These are phyloP conservation scores for Nymphalis io DNA, from an alignment of 1,140 invertebrate species.

Conservation along the genomic window DNA sequence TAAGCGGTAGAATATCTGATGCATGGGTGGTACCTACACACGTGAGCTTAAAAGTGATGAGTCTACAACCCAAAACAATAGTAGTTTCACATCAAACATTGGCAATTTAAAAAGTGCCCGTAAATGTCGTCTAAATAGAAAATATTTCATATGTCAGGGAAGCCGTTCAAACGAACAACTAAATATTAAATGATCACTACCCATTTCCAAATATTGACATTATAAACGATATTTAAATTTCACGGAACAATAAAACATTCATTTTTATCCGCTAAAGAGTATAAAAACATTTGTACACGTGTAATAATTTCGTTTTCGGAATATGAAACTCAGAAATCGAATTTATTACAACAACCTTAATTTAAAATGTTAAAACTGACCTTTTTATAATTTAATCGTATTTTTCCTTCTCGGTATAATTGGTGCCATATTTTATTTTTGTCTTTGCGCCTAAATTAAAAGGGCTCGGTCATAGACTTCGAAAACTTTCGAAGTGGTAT, in stretches of 20 bases:
- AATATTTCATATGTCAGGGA: too few relatives aligned
- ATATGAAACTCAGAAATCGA: conserved; percentile 23
- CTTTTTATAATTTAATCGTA: conserved; percentile 44
- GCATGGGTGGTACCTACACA: too few relatives aligned
- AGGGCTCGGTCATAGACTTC: conserved; percentile 30
- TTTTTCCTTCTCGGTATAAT: conserved; percentile 42
- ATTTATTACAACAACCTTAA: conserved; percentile 40
- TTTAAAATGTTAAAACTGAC: conserved; percentile 41
- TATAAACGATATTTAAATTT: neutral
- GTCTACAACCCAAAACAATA: too few relatives aligned
- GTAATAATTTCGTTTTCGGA: neutral
- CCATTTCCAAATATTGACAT: too few relatives aligned
- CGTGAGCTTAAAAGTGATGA: too few relatives aligned
- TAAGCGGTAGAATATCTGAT: too few relatives aligned
- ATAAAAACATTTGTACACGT: conserved; percentile 1
- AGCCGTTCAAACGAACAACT: too few relatives aligned
- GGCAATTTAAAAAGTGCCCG: too few relatives aligned
- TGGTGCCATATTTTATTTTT: conserved; percentile 48
- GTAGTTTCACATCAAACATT: too few relatives aligned
- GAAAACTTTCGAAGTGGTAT: neutral
- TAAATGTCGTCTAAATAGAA: too few relatives aligned
- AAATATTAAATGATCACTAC: too few relatives aligned
- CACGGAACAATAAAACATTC: neutral
- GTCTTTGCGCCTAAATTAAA: conserved; percentile 40
- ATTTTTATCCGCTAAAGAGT: neutral